Conservation (phyloP, 1,140 invertebrate species). For the Fopius arisanus region DNA sequence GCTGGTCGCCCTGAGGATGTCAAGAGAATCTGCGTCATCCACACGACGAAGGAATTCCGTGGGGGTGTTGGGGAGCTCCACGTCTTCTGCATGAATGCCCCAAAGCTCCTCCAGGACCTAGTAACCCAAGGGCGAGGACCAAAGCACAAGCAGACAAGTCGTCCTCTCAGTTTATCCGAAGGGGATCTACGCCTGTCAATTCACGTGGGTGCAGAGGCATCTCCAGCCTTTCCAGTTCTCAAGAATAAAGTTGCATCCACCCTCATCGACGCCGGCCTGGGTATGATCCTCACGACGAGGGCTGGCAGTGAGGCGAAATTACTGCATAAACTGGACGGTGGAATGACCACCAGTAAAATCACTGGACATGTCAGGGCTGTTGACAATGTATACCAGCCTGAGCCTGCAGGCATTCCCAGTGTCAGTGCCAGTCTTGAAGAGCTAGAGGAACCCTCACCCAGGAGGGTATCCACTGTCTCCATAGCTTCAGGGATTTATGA, state of each 20-base stretch:
- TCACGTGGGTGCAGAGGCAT: slow-evolving; percentile 35
- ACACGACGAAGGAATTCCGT: slow-evolving; percentile 65
- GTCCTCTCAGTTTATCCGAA: slow-evolving; percentile 65
- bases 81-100: slow-evolving; percentile 63
- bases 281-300: slow-evolving; percentile 45
- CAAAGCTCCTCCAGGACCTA: slow-evolving; percentile 58
- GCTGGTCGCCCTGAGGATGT: slow-evolving; percentile 63
- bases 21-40: slow-evolving; percentile 65
- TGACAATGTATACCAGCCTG: slow-evolving; percentile 53
- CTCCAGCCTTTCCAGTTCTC: slow-evolving; percentile 34
- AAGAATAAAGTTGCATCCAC: slow-evolving; percentile 51
- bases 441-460: slow-evolving; percentile 43
- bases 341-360: slow-evolving; percentile 35
- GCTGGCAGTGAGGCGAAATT: slow-evolving; percentile 49
- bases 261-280: slow-evolving; percentile 52
- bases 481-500: slow-evolving; percentile 67
- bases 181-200: slow-evolving; percentile 58
- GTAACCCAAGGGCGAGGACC: slow-evolving; percentile 60
- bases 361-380: slow-evolving; percentile 34
- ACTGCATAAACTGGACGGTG: slow-evolving; percentile 36
- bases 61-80: slow-evolving; percentile 64
- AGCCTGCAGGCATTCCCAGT: slow-evolving; percentile 40
- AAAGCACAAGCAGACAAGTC: slow-evolving; percentile 41
- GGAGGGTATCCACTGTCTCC: slow-evolving; percentile 62
- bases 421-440: slow-evolving; percentile 41